These are phyloP conservation scores for Philotrypesis tridentata DNA, from an alignment of 1,140 invertebrate genomes.

Conservation along the genomic window DNA sequence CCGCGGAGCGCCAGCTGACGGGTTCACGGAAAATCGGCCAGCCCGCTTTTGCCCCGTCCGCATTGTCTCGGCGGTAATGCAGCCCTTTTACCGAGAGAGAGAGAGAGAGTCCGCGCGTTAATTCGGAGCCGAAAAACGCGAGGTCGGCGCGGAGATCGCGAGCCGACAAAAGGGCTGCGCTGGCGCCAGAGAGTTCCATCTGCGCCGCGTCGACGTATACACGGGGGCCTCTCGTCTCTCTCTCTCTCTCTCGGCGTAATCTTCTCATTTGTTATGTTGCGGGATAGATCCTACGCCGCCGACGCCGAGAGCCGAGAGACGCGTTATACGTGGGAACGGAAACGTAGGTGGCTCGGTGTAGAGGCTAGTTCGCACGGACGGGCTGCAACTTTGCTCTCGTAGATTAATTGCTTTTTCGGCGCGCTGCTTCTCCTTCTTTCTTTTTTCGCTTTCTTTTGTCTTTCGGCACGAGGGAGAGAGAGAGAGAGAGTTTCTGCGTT, in stretches of 20 bases:
- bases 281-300: not conserved
- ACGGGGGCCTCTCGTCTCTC: too few species aligned
- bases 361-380: conserved; percentile 32
- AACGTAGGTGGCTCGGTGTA: not conserved
- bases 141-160: not conserved
- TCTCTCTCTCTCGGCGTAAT: conserved; percentile 14
- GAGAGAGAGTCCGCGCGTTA: too few species aligned
- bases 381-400: not conserved
- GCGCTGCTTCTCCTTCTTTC: too few species aligned
- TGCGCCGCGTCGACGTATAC: too few species aligned
- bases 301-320: not conserved
- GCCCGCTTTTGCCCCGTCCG: not conserved
- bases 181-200: conserved; percentile 34
- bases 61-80: not conserved
- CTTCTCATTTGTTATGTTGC: conserved; percentile 41
- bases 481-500: too few species aligned
- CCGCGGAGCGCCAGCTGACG: too few species aligned
- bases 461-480: not conserved
- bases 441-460: not conserved
- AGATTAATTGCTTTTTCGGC: conserved; percentile 38
- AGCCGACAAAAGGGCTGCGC: conserved; percentile 34
- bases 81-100: too few species aligned
- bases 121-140: too few species aligned
- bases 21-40: conserved; percentile 9
- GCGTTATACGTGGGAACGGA: conserved; percentile 34